A percentile compares a stretch with the other conserved stretches of the same genome.
phyloP scores from a whole-genome alignment of 2,888 invertebrate genomes.

The Taenaris catops region DNA sequence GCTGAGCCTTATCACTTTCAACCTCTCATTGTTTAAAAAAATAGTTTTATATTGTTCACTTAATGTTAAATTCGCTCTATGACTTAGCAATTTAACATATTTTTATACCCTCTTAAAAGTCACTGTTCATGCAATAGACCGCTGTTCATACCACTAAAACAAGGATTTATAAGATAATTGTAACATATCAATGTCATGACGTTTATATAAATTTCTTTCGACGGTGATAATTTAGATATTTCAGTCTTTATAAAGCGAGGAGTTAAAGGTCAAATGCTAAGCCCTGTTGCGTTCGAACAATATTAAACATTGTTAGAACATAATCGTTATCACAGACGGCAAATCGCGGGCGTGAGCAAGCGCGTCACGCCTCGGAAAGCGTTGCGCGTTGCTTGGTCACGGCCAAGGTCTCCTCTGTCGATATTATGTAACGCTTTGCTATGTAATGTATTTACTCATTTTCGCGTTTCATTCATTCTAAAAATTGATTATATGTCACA shows the following conservation, averaged over 20 bases:
- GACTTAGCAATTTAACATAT: too few species aligned
- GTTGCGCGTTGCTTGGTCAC: conserved; percentile 56
- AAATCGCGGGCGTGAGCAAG: conserved; percentile 34
- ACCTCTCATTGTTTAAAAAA: too few species aligned
- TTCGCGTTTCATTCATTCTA: conserved; percentile 25
- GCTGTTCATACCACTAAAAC: too few species aligned
- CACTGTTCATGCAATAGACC: too few species aligned
- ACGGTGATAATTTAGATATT: too few species aligned
- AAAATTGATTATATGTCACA: background rate
- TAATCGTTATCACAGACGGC: conserved; percentile 37
- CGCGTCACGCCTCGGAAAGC: conserved; percentile 48
- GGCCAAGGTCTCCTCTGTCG: conserved; percentile 70
- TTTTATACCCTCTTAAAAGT: too few species aligned
- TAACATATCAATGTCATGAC: too few species aligned
- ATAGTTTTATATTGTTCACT: too few species aligned
- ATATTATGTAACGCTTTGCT: conserved; percentile 56
- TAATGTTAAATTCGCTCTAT: too few species aligned
- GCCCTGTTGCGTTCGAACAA: background rate
- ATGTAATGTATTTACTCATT: conserved; percentile 45
- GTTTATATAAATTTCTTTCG: too few species aligned
- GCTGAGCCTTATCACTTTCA: too few species aligned
- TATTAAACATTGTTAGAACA: conserved; percentile 21
- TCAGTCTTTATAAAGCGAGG: background rate
- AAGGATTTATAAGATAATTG: too few species aligned
- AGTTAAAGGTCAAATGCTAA: conserved; percentile 4